These are phyloP conservation scores for Andricus curvator DNA, from an alignment of 2,888 invertebrate species.

Conservation along the genomic window DNA sequence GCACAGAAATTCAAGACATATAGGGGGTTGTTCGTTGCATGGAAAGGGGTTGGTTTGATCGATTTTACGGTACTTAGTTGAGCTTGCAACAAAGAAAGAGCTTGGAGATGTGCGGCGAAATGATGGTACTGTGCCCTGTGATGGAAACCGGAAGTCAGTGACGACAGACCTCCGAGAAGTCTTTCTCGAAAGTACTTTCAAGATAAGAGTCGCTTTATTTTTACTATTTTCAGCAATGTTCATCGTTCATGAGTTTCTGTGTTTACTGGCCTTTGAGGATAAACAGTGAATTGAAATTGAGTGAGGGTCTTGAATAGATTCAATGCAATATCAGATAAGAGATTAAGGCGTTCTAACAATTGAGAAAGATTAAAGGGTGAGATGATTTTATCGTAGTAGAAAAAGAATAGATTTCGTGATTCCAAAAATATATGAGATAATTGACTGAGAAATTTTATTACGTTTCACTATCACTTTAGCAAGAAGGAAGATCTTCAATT, in stretches of 20 bases:
- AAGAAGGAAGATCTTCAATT: too few relatives aligned
- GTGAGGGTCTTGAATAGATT: neutral
- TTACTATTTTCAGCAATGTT: conserved; percentile 5
- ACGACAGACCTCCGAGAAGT: neutral
- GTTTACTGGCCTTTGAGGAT: neutral
- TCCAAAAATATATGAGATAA: too few relatives aligned
- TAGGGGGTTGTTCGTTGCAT: neutral
- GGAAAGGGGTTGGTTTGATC: neutral
- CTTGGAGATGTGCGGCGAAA: neutral
- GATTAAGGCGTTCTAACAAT: neutral
- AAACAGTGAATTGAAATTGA: neutral
- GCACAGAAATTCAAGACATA: neutral
- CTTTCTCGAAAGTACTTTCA: neutral
- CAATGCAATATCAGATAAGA: neutral
- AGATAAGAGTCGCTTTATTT: neutral
- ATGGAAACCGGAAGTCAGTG: conserved; percentile 11
- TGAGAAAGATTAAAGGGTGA: neutral
- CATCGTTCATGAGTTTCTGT: conserved; percentile 4
- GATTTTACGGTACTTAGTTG: neutral
- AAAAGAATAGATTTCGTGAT: too few relatives aligned
- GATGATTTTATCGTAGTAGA: neutral
- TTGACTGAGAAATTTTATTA: too few relatives aligned
- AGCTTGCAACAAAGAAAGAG: conserved; percentile 3
- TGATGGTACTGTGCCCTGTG: neutral
- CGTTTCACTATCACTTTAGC: too few relatives aligned